Evolutionary conservation across 2,797 vertebrate genomes (phyloP).

Genomic region (Sorex maritimensis): DNA sequence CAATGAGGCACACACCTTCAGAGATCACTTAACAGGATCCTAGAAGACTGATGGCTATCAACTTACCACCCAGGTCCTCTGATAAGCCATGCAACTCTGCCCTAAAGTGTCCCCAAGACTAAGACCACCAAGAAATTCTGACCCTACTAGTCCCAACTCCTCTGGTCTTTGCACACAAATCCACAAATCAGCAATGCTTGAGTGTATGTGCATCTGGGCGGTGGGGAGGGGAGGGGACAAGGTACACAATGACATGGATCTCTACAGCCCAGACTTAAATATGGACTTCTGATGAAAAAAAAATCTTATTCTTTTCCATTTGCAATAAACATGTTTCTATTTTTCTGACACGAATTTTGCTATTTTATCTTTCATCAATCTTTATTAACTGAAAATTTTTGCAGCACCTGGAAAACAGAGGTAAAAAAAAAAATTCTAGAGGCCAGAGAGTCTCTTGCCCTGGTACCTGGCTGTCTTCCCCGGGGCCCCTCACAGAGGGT

Average conservation of each 20-base stretch:
- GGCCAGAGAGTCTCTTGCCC: too few species aligned
- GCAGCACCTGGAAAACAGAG: constrained; percentile 24
- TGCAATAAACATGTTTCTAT: constrained; percentile 2
- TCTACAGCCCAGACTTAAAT: neutral
- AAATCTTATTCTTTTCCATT: neutral
- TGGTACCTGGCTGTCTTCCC: too few species aligned
- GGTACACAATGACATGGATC: neutral
- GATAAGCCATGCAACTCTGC: neutral
- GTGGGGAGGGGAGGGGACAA: neutral
- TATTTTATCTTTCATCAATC: neutral
- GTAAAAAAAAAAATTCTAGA: neutral
- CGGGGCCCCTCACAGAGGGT: too few species aligned
- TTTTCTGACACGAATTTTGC: neutral
- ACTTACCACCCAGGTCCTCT: neutral
- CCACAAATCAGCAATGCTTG: neutral
- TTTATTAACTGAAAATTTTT: constrained; percentile 31
- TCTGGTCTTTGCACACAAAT: neutral
- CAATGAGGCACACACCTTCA: neutral
- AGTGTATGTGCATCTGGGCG: too few species aligned
- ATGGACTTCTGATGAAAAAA: neutral
- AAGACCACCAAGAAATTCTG: neutral
- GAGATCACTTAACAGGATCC: neutral
- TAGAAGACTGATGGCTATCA: neutral
- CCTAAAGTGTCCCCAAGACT: neutral
- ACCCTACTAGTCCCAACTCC: neutral